Percentiles rank a stretch among this genome's conserved stretches.
Conservation (phyloP, 2,797 vertebrate genomes). For the Neosilurus hyrtlii region DNA sequence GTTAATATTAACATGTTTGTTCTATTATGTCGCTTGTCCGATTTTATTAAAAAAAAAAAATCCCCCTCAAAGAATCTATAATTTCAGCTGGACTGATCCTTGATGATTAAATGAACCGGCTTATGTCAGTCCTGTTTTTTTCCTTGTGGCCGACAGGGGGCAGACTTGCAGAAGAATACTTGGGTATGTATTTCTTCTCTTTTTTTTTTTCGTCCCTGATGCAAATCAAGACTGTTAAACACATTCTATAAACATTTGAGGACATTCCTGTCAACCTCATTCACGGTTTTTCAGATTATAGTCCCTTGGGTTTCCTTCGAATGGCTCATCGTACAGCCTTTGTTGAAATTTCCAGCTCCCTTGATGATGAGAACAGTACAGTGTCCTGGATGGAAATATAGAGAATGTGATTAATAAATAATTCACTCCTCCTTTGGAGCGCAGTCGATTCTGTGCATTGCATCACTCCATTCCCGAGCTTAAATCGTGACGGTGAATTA, state of each 20-base stretch:
- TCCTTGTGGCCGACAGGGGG: slow-evolving; percentile 66
- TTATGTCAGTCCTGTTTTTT: no score
- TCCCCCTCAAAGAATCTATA: no score
- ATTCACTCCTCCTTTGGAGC: slow-evolving; percentile 31
- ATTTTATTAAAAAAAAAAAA: no score
- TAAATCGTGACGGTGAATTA: background rate
- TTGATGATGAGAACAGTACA: background rate
- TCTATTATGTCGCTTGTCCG: no score
- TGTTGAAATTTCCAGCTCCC: background rate
- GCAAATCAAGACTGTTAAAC: background rate
- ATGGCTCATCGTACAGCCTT: background rate
- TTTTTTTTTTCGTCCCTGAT: background rate
- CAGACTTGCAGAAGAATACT: slow-evolving; percentile 62
- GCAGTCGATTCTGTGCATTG: slow-evolving; percentile 31
- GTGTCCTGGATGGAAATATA: slow-evolving; percentile 1
- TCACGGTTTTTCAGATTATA: background rate
- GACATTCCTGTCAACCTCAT: background rate
- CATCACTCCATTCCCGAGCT: slow-evolving; percentile 33
- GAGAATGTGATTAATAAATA: slow-evolving; percentile 29
- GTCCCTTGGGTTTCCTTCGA: background rate
- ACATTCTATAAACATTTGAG: background rate
- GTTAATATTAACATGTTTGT: no score
- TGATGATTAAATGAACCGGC: background rate
- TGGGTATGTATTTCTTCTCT: no score
- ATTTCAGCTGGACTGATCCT: no score